phyloP scores from a whole-genome alignment of 1,140 invertebrate species.

The Ceratoteleas bidentatus region DNA sequence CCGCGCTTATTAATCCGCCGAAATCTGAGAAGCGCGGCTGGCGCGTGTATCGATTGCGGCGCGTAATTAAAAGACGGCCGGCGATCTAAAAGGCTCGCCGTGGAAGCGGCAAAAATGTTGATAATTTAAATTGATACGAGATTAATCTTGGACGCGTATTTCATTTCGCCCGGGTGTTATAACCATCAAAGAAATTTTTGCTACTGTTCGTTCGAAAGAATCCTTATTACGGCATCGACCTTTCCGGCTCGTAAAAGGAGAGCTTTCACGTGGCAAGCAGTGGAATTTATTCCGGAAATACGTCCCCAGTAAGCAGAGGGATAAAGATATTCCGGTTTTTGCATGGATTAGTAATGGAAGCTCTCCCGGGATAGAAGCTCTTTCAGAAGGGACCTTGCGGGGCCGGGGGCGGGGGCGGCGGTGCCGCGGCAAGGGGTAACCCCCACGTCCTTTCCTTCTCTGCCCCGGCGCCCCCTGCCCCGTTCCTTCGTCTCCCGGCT shows the following conservation, averaged over 20 bases:
- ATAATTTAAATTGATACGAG: constrained; percentile 67
- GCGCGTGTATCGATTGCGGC: constrained; percentile 50
- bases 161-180: constrained; percentile 62
- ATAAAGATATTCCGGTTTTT: constrained; percentile 82
- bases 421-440: constrained; percentile 74
- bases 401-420: constrained; percentile 63
- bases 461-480: constrained; percentile 29
- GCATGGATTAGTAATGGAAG: constrained; percentile 82
- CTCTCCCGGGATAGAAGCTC: constrained; percentile 80
- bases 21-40: constrained; percentile 47
- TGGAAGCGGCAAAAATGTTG: constrained; percentile 63
- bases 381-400: constrained; percentile 75
- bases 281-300: constrained; percentile 81
- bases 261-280: constrained; percentile 71
- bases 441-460: constrained; percentile 67
- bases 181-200: constrained; percentile 70
- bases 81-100: constrained; percentile 52
- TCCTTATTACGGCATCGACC: constrained; percentile 69
- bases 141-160: constrained; percentile 65
- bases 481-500: constrained; percentile 60
- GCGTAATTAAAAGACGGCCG: constrained; percentile 59
- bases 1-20: constrained; percentile 48
- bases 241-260: constrained; percentile 67
- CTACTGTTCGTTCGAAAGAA: constrained; percentile 69
- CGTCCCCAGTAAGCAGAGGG: constrained; percentile 78